phyloP scores from a whole-genome alignment of 2,797 vertebrate genomes.

The Callimico goeldii region DNA sequence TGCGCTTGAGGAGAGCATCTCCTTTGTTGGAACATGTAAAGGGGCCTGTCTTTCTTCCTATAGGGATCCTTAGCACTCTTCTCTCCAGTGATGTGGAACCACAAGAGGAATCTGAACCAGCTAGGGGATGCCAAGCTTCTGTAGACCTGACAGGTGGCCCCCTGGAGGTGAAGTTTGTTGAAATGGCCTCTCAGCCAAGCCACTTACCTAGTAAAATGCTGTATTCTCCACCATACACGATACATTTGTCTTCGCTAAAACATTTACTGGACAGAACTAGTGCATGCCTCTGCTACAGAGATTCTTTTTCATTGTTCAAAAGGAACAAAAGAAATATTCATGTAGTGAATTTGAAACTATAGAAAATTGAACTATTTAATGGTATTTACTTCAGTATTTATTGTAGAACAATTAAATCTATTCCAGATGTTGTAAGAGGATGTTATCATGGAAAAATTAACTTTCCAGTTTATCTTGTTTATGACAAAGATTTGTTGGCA shows the following conservation, averaged over 20 bases:
- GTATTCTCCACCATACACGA: not conserved
- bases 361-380: slow-evolving; percentile 32
- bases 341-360: not conserved
- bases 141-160: not conserved
- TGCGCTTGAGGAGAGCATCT: no score
- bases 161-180: not conserved
- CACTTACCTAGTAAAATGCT: not conserved
- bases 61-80: not conserved
- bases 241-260: not conserved
- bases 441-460: not conserved
- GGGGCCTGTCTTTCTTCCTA: not conserved
- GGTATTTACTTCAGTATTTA: not conserved
- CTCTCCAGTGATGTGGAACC: not conserved
- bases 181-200: not conserved
- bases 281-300: not conserved
- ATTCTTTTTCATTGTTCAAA: not conserved
- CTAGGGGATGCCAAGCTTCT: no score
- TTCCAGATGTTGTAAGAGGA: not conserved
- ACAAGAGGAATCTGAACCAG: not conserved
- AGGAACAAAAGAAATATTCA: slow-evolving; percentile 28
- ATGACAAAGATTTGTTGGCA: slow-evolving; percentile 11
- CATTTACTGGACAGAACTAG: not conserved
- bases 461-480: not conserved
- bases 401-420: not conserved
- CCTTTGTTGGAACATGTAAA: not conserved